Base-by-base conservation (phyloP, 1,140 invertebrate species). In the Meloidogyne exigua region DNA sequence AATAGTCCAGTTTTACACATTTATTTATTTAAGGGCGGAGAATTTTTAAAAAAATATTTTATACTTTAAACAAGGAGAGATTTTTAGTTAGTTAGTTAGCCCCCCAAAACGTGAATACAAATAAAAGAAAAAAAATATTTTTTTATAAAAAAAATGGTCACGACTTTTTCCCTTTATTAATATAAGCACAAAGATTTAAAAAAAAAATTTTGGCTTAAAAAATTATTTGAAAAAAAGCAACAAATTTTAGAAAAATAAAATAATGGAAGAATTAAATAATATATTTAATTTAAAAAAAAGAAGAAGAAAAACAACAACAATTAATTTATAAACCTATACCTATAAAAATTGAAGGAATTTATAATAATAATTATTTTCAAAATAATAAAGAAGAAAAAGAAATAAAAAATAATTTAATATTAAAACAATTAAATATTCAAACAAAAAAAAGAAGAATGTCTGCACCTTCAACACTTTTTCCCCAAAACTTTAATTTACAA, bases 271-370 rank as follows among this genome's bases (percentile, higher is more conserved):
- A 44, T 44, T 42, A 13, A 44, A 44, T 18, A 44, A 39, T 39
- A 39, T 7, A 9, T 39, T 39, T 39, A 39, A 39, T 39, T 39
- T 39, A 39, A 39, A 39, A 7, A 39, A 39, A n/a, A n/a, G n/a
- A n/a, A 39, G 36, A 39, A 44, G 4, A 44, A 44, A 1, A 44
- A 57, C 2, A 57, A 9, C 49, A 57, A n/a, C 49, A 57, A 57
- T 57, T 57, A 4, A 57, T 57, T 57, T 57, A 57, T 9, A 57
- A 57, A 57, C 49, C 49, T 21, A 57, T 57, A 57, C 49, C 49
- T 57, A 57, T 57, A n/a, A 57, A 57, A 57, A 57, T 57, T 57
- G 49, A 57, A 9, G n/a, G n/a, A 57, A 57, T 57, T 57, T 57
- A 9, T 57, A 57, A 57, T 57, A 57, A 57, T 7, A 9, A 57